Conservation (phyloP, 2,888 invertebrate genomes). For the Archips xylosteana region DNA sequence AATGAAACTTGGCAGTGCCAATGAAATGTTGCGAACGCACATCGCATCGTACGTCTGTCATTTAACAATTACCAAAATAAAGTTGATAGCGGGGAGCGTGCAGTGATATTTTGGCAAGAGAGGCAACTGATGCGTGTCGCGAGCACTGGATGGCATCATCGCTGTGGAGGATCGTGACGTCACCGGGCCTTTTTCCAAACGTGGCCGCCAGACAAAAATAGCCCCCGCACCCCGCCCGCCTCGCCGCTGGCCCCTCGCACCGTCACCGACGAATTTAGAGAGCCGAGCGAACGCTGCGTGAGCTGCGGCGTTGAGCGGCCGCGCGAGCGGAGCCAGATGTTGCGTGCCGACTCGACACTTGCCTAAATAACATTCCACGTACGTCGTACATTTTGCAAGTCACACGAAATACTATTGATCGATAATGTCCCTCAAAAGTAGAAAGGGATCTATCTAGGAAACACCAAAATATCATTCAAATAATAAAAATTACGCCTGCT, state of each 20-base stretch:
- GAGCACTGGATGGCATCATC: conserved; percentile 82
- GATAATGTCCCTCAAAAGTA: not conserved
- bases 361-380: conserved; percentile 11
- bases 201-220: conserved; percentile 86
- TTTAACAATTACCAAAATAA: conserved; percentile 80
- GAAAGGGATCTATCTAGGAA: not conserved
- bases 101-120: conserved; percentile 82
- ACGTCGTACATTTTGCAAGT: conserved; percentile 5
- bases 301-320: conserved; percentile 55
- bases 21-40: not conserved
- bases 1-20: conserved; percentile 5
- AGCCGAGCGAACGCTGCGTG: conserved; percentile 52
- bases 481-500: too few species aligned
- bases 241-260: conserved; percentile 66
- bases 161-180: conserved; percentile 82
- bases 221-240: conserved; percentile 76
- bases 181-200: conserved; percentile 83
- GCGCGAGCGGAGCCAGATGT: conserved; percentile 44
- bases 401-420: conserved; percentile 6
- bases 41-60: conserved; percentile 53
- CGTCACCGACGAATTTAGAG: conserved; percentile 83
- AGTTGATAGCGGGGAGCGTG: conserved; percentile 74
- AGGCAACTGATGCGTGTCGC: conserved; percentile 75
- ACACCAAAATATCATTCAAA: not conserved
- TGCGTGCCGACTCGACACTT: conserved; percentile 22